Conservation (phyloP, 2,113 vertebrate species). For the Budorcas taxicolor region DNA sequence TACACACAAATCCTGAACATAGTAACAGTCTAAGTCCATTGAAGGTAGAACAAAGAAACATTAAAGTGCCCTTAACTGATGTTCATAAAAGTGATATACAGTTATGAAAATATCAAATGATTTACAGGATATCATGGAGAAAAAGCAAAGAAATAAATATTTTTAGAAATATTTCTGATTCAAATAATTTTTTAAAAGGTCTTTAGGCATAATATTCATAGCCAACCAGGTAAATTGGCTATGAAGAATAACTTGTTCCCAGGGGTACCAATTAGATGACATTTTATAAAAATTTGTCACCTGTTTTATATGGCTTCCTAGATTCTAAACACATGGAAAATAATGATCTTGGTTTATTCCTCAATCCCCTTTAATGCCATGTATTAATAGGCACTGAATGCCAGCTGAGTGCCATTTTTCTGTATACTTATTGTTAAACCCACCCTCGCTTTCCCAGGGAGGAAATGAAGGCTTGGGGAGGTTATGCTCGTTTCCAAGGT, state of each 20-base stretch:
- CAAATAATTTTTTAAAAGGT: not conserved
- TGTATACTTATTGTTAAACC: not conserved
- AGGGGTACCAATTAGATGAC: not conserved
- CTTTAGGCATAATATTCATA: not conserved
- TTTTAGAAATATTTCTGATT: conserved; percentile 3
- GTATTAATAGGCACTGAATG: not conserved
- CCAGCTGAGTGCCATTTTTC: not conserved
- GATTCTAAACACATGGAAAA: not conserved
- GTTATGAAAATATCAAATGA: not conserved
- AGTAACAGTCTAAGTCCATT: not conserved
- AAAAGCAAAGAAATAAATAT: not conserved
- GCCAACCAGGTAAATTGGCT: not conserved
- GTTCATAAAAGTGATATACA: not conserved
- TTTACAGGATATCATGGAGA: not conserved
- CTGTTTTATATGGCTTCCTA: not conserved
- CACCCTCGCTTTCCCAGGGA: not conserved
- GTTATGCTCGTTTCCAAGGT: not conserved
- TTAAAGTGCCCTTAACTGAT: not conserved
- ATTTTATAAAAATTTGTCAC: not conserved
- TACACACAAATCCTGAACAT: conserved; percentile 18
- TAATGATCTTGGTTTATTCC: not conserved
- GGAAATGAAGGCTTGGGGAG: not conserved
- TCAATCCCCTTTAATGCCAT: not conserved
- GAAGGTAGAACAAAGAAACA: not conserved
- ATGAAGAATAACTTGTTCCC: not conserved